These are phyloP conservation scores for Cinara cedri DNA, from an alignment of 2,888 invertebrate genomes.

Conservation along the genomic window DNA sequence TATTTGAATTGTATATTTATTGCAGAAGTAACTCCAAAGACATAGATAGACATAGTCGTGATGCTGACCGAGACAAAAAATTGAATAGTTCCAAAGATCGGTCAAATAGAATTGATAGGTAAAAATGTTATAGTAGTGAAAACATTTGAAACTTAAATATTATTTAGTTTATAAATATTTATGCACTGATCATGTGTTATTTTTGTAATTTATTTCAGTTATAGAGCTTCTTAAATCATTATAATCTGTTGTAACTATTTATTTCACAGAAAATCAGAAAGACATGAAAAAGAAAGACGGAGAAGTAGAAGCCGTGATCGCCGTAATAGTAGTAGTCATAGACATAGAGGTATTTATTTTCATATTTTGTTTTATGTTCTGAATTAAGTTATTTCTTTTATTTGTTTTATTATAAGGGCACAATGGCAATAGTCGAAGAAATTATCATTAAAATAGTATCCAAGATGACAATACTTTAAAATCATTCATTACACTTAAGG, in stretches of 20 bases:
- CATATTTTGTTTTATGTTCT: neutral
- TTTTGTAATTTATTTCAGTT: too few species aligned
- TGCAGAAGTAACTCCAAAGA: constrained; percentile 50
- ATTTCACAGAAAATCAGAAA: constrained; percentile 37
- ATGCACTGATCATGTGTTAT: too few species aligned
- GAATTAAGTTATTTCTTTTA: neutral
- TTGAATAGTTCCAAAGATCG: constrained; percentile 43
- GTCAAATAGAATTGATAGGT: constrained; percentile 48
- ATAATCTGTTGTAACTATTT: neutral
- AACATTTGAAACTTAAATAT: neutral
- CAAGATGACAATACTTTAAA: neutral
- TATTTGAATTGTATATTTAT: neutral
- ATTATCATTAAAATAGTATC: constrained; percentile 31
- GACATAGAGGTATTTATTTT: constrained; percentile 58
- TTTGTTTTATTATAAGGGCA: constrained; percentile 14
- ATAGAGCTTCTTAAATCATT: neutral
- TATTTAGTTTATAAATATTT: too few species aligned
- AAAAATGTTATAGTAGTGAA: neutral
- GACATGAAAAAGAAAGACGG: constrained; percentile 55
- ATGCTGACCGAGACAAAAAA: constrained; percentile 56
- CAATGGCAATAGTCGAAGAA: constrained; percentile 43
- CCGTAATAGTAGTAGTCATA: constrained; percentile 61
- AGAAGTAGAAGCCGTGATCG: constrained; percentile 62
- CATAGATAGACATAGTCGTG: constrained; percentile 59
- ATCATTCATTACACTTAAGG: constrained; percentile 37